phyloP scores from a whole-genome alignment of 1,140 invertebrate species.

The Gonatopus flavifemur region DNA sequence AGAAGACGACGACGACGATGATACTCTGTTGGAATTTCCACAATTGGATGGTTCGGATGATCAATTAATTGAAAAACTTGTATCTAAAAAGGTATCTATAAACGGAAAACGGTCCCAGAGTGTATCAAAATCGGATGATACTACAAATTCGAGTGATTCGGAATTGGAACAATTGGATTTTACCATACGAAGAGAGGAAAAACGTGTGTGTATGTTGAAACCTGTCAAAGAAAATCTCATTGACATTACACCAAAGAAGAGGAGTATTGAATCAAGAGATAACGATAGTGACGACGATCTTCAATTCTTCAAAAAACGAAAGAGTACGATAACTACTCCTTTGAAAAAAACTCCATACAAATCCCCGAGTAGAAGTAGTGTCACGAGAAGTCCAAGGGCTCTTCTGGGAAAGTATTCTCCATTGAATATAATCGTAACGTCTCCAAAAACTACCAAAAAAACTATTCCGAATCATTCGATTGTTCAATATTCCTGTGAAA shows the following conservation, averaged over 20 bases:
- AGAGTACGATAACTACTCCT: neutral
- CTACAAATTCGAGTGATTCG: constrained; percentile 24
- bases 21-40: constrained; percentile 27
- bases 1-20: constrained; percentile 5
- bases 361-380: constrained; percentile 28
- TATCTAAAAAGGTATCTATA: constrained; percentile 53
- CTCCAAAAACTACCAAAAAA: constrained; percentile 32
- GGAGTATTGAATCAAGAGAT: constrained; percentile 16
- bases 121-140: constrained; percentile 9
- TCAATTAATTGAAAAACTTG: neutral
- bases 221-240: neutral
- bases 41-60: constrained; percentile 42
- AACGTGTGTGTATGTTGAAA: constrained; percentile 34
- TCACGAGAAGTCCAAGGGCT: constrained; percentile 27
- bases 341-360: constrained; percentile 14
- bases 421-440: constrained; percentile 42
- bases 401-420: constrained; percentile 40
- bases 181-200: constrained; percentile 36
- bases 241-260: constrained; percentile 35
- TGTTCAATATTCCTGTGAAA: too few species aligned
- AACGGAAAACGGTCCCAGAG: neutral
- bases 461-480: too few species aligned
- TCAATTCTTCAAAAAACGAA: constrained; percentile 7
- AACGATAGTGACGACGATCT: constrained; percentile 1
- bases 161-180: constrained; percentile 33